phyloP scores from a whole-genome alignment of 2,113 vertebrate genomes.

The Tricholaema leucomelas region DNA sequence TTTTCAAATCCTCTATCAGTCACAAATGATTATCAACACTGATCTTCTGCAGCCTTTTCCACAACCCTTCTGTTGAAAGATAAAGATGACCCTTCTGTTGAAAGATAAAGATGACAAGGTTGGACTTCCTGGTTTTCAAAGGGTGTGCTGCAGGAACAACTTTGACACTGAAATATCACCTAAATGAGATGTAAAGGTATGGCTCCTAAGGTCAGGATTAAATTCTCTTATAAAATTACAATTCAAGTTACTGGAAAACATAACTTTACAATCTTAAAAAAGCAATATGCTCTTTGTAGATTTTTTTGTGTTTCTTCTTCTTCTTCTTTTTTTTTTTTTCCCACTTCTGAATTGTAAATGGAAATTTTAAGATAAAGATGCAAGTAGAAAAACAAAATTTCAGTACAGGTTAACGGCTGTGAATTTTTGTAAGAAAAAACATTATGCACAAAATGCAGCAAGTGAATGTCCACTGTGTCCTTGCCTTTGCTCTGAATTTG shows the following conservation, averaged over 20 bases:
- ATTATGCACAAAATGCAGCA: conserved; percentile 77
- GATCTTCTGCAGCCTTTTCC: not conserved
- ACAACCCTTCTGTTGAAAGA: conserved; percentile 2
- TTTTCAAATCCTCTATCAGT: conserved; percentile 18
- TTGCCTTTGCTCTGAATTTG: conserved; percentile 29
- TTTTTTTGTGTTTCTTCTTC: not conserved
- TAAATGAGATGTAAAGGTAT: conserved; percentile 53
- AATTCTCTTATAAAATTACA: conserved; percentile 71
- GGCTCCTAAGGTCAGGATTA: conserved; percentile 67
- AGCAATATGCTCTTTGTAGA: conserved; percentile 80
- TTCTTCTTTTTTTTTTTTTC: not conserved
- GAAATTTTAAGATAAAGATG: conserved; percentile 74
- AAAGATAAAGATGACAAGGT: conserved; percentile 19
- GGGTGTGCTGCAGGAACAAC: conserved; percentile 17
- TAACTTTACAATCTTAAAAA: conserved; percentile 76
- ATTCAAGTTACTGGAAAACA: conserved; percentile 77
- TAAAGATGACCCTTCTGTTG: not conserved
- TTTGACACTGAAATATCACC: conserved; percentile 6
- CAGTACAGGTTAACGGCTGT: conserved; percentile 68
- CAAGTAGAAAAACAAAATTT: conserved; percentile 62
- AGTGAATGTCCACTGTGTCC: conserved; percentile 55
- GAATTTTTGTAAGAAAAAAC: conserved; percentile 74
- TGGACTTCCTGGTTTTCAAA: not conserved
- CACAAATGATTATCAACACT: conserved; percentile 29
- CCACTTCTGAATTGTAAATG: conserved; percentile 75